A percentile compares a stretch with the other conserved stretches of the same genome.
phyloP scores from a whole-genome alignment of 2,113 vertebrate species.

The Theristicus caerulescens region DNA sequence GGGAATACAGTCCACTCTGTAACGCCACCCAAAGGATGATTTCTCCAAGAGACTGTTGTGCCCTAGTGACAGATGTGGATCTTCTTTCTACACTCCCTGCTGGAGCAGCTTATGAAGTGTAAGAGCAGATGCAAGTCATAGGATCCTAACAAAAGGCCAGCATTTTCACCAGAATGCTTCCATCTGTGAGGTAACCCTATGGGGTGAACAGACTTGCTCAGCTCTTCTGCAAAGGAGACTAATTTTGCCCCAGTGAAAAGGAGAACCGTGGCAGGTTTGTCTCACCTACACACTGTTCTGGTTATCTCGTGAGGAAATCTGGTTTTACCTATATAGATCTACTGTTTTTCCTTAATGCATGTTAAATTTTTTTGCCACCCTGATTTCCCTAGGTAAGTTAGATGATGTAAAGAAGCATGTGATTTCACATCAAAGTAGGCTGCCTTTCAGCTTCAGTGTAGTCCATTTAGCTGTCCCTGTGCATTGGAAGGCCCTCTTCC shows the following conservation, averaged over 20 bases:
- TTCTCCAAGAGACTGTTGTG: not conserved
- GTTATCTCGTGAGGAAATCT: not conserved
- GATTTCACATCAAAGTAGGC: not conserved
- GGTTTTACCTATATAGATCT: not conserved
- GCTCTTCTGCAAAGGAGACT: not conserved
- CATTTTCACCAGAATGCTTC: not conserved
- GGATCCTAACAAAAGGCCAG: not conserved
- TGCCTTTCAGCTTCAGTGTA: not conserved
- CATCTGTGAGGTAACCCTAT: not conserved
- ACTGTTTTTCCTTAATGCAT: not conserved
- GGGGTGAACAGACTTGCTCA: accelerated
- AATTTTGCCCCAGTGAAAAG: not conserved
- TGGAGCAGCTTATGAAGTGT: not conserved
- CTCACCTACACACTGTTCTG: not conserved
- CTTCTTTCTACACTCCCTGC: not conserved
- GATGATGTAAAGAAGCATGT: not conserved
- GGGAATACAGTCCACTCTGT: not conserved
- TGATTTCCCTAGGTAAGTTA: not conserved
- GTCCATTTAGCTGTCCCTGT: not conserved
- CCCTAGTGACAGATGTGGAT: not conserved
- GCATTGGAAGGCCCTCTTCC: not conserved
- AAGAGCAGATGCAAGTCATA: not conserved
- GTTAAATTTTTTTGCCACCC: not conserved
- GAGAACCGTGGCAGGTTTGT: not conserved
- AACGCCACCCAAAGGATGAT: not conserved